Percentiles rank a stretch among this genome's conserved stretches.
These are phyloP conservation scores for Periphyllus acericola DNA, from an alignment of 2,888 invertebrate genomes.

Conservation along the genomic window DNA sequence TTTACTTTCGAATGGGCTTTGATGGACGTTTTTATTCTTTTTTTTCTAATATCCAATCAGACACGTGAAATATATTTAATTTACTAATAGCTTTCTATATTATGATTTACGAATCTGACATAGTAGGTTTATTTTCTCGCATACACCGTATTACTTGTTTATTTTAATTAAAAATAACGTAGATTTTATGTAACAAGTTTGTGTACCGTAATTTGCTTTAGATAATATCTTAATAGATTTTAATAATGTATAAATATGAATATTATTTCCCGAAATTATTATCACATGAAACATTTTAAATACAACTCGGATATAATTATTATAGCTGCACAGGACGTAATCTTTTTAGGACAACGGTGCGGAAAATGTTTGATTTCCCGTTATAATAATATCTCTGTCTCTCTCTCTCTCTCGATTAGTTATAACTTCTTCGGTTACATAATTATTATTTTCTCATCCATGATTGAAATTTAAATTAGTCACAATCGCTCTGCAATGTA, in stretches of 20 bases:
- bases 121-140: background rate
- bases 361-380: slow-evolving; percentile 32
- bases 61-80: background rate
- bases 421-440: slow-evolving; percentile 13
- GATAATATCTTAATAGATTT: too few species aligned
- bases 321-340: background rate
- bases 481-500: slow-evolving; percentile 18
- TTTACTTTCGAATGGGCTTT: background rate
- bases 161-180: background rate
- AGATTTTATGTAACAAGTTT: background rate
- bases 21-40: background rate
- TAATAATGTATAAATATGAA: background rate
- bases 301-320: background rate
- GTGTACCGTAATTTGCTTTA: background rate
- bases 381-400: background rate
- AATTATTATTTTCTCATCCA: slow-evolving; percentile 53
- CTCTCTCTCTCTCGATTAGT: background rate
- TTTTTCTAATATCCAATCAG: background rate
- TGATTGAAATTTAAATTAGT: slow-evolving; percentile 45
- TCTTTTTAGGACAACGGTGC: background rate
- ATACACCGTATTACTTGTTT: background rate
- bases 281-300: background rate
- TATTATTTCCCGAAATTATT: background rate
- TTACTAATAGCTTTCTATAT: background rate
- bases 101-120: background rate